A percentile compares a stretch with the other conserved stretches of the same genome.
Conservation (phyloP, 2,113 vertebrate species). For the Mixornis gularis region DNA sequence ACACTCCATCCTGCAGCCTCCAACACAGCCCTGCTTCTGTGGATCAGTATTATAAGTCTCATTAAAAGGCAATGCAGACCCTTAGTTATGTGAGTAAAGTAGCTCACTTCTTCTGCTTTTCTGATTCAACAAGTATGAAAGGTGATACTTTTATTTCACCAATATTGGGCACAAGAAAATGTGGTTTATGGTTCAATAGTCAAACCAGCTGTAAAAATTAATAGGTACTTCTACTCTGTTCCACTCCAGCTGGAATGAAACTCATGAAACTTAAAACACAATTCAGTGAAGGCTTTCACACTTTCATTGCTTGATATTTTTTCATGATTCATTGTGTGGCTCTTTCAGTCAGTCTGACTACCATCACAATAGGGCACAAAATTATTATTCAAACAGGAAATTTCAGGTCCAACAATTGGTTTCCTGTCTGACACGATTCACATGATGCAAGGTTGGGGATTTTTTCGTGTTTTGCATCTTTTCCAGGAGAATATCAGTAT, state of each 20-base stretch:
- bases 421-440: background rate
- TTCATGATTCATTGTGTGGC: background rate
- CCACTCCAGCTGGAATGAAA: background rate
- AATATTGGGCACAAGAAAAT: background rate
- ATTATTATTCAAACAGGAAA: background rate
- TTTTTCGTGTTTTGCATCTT: background rate
- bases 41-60: background rate
- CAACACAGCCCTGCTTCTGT: background rate
- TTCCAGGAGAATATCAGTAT: background rate
- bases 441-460: background rate
- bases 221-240: background rate
- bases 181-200: accelerated
- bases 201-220: background rate
- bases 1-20: background rate
- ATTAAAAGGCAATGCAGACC: background rate
- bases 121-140: background rate
- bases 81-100: background rate
- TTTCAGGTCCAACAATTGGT: background rate
- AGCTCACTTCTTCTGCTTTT: background rate
- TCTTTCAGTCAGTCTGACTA: background rate
- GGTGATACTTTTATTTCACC: background rate
- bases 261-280: background rate
- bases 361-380: background rate
- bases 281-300: background rate
- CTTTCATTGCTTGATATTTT: background rate